Evolutionary conservation across 2,888 invertebrate species (phyloP).

Genomic region (Oligia strigilis): DNA sequence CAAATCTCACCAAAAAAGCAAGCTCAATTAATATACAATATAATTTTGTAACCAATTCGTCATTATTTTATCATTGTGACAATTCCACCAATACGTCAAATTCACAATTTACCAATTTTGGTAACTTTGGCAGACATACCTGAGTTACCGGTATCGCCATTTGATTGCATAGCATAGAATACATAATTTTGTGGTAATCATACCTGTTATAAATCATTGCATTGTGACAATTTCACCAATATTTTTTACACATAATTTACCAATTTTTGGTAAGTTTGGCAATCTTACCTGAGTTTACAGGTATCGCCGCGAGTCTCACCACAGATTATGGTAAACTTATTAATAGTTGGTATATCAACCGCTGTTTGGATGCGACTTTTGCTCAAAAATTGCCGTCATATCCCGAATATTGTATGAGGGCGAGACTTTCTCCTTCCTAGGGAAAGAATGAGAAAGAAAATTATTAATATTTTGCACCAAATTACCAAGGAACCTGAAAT

Average conservation of each 20-base stretch:
- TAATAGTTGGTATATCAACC: conserved; percentile 72
- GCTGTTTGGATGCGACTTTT: conserved; percentile 89
- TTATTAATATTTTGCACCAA: background rate
- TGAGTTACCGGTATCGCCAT: background rate
- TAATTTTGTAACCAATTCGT: conserved; percentile 28
- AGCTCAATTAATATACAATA: conserved; percentile 46
- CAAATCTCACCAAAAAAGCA: conserved; percentile 61
- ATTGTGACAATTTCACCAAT: conserved; percentile 12
- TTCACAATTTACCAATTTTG: conserved; percentile 16
- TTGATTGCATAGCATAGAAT: conserved; percentile 5
- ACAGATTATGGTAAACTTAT: conserved; percentile 56
- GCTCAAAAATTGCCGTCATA: conserved; percentile 95
- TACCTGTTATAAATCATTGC: background rate
- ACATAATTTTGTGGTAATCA: conserved; percentile 2
- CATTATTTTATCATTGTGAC: conserved; percentile 13
- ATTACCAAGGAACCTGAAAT: background rate
- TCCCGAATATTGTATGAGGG: conserved; percentile 94
- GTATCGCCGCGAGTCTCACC: conserved; percentile 42
- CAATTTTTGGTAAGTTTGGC: conserved; percentile 16
- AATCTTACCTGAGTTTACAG: conserved; percentile 18
- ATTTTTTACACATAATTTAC: conserved; percentile 25
- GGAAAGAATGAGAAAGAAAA: conserved; percentile 64
- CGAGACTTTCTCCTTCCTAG: conserved; percentile 93
- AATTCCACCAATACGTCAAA: background rate
- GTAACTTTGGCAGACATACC: conserved; percentile 17